These are phyloP conservation scores for Turnix velox DNA, from an alignment of 2,113 vertebrate genomes.

Conservation along the genomic window DNA sequence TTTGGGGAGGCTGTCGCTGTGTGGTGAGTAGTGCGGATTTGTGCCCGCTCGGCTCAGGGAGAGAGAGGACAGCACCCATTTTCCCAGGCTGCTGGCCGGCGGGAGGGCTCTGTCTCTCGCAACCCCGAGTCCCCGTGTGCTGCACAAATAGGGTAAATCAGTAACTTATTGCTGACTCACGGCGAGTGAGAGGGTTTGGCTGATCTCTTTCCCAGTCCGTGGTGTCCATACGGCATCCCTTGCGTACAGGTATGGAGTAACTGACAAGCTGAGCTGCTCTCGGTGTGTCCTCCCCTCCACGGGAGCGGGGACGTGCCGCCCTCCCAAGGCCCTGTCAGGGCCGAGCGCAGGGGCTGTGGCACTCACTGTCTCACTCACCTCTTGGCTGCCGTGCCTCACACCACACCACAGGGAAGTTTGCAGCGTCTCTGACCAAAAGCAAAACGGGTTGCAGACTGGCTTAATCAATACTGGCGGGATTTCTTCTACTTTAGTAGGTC, in stretches of 20 bases:
- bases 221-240: background rate
- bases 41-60: accelerated
- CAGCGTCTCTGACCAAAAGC: slow-evolving; percentile 79
- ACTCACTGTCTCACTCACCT: slow-evolving; percentile 65
- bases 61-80: background rate
- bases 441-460: slow-evolving; percentile 76
- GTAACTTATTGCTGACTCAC: background rate
- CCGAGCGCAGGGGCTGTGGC: accelerated
- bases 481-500: slow-evolving; percentile 65
- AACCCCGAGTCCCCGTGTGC: accelerated
- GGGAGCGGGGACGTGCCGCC: accelerated
- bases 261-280: accelerated
- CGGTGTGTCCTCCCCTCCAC: accelerated
- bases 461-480: slow-evolving; percentile 76
- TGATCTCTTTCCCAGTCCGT: background rate
- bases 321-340: accelerated
- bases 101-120: accelerated
- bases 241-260: accelerated
- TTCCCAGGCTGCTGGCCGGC: background rate
- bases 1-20: background rate
- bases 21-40: background rate
- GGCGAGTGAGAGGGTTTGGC: background rate
- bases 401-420: slow-evolving; percentile 75
- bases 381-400: slow-evolving; percentile 49
- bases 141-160: accelerated